Evolutionary conservation across 1,140 invertebrate genomes (phyloP), one percentile per base, ranked within the genome.

Genomic region (Brachionus angularis): DNA sequence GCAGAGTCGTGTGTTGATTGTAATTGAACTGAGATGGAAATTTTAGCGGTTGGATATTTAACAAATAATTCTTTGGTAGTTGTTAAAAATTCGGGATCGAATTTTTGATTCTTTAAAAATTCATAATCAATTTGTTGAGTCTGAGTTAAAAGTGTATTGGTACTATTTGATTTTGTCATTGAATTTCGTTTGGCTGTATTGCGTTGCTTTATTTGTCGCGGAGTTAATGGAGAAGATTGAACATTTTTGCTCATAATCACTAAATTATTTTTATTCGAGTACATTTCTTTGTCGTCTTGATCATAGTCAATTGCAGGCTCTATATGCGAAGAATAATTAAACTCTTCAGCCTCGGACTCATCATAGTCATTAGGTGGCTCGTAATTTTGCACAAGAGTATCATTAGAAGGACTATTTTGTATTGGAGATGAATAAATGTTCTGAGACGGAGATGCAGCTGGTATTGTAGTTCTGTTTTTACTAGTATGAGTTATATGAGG

Each of bases 21-120:
- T 10, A 42, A 42, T 10, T 42, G 10, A 5, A 67, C 62, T 2
- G 62, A 67, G 25, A 67, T 67, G 12, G 62, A 67, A 47, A 67
- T 67, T 50, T 50, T 46, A 23, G 62, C 62, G 1, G 42, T 67
- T 7, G 62, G 62, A 49, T 67, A 67, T 5, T 33, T 1, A 12
- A 46, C 5, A 50, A 67, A 67, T 4, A 67, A 31, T 7, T 67
- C 42, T 50, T 67, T 67, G 16, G 42, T 67, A 27, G 62, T 67
- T 34, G 46, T 29, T 18, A 67, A 21, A 36, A 67, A 67, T 50
- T 67, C 44, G 12, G 23, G 25, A 31, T 67, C 62, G 8, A 67
- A 50, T 14, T 67, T 67, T 67, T 67, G 62, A 1, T 3, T n/a
- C 10, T 50, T 39, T 21, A 67, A 36, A 50, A 67, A 67, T 34